Conservation (phyloP, 2,888 invertebrate genomes). For the Nemotelus nigrinus region DNA sequence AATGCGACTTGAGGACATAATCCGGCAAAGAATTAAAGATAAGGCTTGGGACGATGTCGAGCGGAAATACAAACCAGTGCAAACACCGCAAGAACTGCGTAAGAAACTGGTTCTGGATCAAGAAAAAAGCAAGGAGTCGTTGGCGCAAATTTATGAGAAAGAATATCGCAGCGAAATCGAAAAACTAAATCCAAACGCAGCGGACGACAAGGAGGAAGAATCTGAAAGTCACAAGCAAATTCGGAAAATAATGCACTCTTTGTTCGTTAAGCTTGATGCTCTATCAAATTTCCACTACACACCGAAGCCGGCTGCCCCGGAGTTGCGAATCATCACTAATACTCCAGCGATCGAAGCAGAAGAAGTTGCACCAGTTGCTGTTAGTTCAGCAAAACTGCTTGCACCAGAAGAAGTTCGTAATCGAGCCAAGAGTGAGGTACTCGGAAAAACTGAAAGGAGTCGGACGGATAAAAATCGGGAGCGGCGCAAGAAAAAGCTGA, state of each 20-base stretch:
- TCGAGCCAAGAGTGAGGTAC: slow-evolving; percentile 67
- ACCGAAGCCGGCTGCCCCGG: slow-evolving; percentile 85
- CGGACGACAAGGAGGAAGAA: slow-evolving; percentile 68
- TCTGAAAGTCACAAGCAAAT: slow-evolving; percentile 84
- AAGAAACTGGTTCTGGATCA: slow-evolving; percentile 90
- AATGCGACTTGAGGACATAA: slow-evolving; percentile 86
- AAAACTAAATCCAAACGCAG: slow-evolving; percentile 59
- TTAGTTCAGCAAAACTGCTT: slow-evolving; percentile 83
- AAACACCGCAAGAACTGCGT: slow-evolving; percentile 84
- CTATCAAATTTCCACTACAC: slow-evolving; percentile 94
- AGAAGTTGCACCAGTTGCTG: slow-evolving; percentile 92
- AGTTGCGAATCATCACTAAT: slow-evolving; percentile 90
- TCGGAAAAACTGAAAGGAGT: slow-evolving; percentile 82
- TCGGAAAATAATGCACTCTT: slow-evolving; percentile 73
- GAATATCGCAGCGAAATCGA: slow-evolving; percentile 79
- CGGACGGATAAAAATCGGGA: slow-evolving; percentile 90
- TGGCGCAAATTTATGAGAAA: slow-evolving; percentile 94
- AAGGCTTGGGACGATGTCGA: slow-evolving; percentile 94
- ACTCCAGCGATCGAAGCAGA: slow-evolving; percentile 92
- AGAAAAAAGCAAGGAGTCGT: slow-evolving; percentile 91
- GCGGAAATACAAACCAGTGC: slow-evolving; percentile 84
- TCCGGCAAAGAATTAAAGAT: slow-evolving; percentile 91
- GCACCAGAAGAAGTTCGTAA: slow-evolving; percentile 92
- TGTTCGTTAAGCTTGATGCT: slow-evolving; percentile 90
- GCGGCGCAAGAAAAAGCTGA: slow-evolving; percentile 84